A percentile compares a stretch with the other conserved stretches of the same genome.
Evolutionary conservation across 92 coral and sea anemone genomes (phyloP).

Genomic region (Anthopleura xanthogrammica): DNA sequence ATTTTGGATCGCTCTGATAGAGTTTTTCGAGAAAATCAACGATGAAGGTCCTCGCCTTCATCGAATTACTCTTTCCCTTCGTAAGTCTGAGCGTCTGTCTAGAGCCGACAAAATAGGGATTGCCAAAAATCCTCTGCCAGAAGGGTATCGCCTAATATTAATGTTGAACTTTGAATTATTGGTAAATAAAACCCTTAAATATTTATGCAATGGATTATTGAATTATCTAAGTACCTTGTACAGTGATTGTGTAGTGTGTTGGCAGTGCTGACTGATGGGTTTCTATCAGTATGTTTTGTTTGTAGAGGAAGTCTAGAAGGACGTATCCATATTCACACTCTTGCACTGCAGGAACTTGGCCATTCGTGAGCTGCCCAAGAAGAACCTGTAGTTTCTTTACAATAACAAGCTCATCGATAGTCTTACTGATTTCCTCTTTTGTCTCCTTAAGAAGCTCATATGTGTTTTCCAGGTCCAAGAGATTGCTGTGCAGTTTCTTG

Average conservation of each 20-base stretch:
- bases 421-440: slow-evolving; percentile 17
- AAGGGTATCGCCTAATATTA: too few species aligned
- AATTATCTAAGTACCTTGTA: slow-evolving; percentile 42
- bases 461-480: slow-evolving; percentile 22
- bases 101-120: too few species aligned
- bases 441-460: slow-evolving; percentile 6
- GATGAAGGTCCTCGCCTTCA: too few species aligned
- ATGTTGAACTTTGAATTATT: too few species aligned
- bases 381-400: slow-evolving; percentile 48
- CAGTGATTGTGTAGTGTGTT: slow-evolving; percentile 38
- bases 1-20: too few species aligned
- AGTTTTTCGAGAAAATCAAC: too few species aligned
- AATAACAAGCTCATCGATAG: slow-evolving; percentile 23
- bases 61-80: too few species aligned
- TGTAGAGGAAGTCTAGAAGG: slow-evolving; percentile 43
- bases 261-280: slow-evolving; percentile 40
- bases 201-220: too few species aligned
- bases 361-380: slow-evolving; percentile 37
- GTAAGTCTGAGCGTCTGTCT: too few species aligned
- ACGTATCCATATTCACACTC: slow-evolving; percentile 33
- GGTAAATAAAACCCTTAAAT: too few species aligned
- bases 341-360: too few species aligned
- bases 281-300: slow-evolving; percentile 46
- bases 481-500: slow-evolving; percentile 36
- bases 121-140: too few species aligned